Evolutionary conservation across 2,888 invertebrate genomes (phyloP), one percentile per base, ranked within the genome.

Genomic region (Serripes groenlandicus): DNA sequence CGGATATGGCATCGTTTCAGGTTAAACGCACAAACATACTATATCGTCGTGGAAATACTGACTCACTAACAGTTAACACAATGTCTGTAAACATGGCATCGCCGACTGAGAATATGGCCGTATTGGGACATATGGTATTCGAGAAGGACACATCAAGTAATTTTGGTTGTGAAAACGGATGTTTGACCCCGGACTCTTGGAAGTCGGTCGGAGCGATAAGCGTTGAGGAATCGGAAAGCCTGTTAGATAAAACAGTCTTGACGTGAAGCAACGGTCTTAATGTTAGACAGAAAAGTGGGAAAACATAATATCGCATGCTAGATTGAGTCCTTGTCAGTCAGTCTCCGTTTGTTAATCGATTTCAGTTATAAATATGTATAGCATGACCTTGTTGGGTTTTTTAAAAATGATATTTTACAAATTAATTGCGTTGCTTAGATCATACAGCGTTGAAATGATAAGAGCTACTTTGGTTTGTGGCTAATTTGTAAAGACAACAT

Each of bases 131-230:
- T n/a, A 37, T 70, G 28, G 69, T 37, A 3, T 35, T 42, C 3
- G 35, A 78, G n/a, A 72, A 64, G 15, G 37, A 52, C n/a, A n/a
- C 49, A n/a, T 52, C 75, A n/a, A 56, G 23, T 30, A 37, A 49
- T 28, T 37, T 42, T 32, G 64, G 52, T 18, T 64, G 56, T 78
- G 78, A 56, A 18, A 60, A 71, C 30, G 66, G 42, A 7, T 70
- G 71, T 62, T 34, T 77, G 30, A 78, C 78, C 1, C 78, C 78
- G 21, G 78, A 78, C 26, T 78, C 78, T 1, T 78, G 78, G 78
- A 78, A 78, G 37, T 78, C 78, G 23, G 72, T 78, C 4, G 64
- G 54, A 23, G 62, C 49, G 5, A 42, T 66, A 3, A 62, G 62
- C 23, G 30, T 28, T n/a, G 78, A 78, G n/a, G 78, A 78, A 34